A percentile compares a stretch with the other conserved stretches of the same genome.
Conservation (phyloP, 2,888 invertebrate species). For the Byasa hedistus region DNA sequence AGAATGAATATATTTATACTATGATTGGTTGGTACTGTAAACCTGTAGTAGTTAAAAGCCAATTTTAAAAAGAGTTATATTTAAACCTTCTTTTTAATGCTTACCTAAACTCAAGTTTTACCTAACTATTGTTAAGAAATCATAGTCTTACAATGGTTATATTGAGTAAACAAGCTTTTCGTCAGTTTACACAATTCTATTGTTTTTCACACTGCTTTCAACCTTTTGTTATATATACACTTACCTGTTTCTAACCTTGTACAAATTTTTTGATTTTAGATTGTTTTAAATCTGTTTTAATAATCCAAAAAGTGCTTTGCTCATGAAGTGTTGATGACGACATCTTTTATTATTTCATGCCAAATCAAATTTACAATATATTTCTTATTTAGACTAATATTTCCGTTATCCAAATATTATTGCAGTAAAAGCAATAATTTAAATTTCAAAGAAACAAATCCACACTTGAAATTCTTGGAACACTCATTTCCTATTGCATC, state of each 20-base stretch:
- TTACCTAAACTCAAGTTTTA: background rate
- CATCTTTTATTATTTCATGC: background rate
- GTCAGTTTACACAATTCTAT: conserved; percentile 9
- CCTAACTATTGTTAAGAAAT: background rate
- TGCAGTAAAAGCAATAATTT: background rate
- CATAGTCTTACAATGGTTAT: conserved; percentile 3
- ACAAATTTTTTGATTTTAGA: background rate
- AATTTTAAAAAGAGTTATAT: too few species aligned
- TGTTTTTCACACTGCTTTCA: conserved; percentile 5
- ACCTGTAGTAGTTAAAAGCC: too few species aligned
- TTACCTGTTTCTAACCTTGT: background rate
- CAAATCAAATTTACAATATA: too few species aligned
- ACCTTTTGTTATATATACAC: background rate
- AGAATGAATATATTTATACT: too few species aligned
- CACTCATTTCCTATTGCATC: conserved; percentile 10
- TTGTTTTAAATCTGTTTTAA: too few species aligned
- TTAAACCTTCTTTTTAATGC: too few species aligned
- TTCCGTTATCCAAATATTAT: too few species aligned
- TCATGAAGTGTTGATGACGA: background rate
- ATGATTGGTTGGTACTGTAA: too few species aligned
- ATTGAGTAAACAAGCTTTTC: conserved; percentile 3
- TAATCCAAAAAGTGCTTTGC: too few species aligned
- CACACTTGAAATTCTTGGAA: background rate
- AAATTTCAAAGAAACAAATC: background rate
- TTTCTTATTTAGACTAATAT: too few species aligned